Evolutionary conservation across 2,797 vertebrate genomes (phyloP).

Genomic region (Sorex maritimensis): DNA sequence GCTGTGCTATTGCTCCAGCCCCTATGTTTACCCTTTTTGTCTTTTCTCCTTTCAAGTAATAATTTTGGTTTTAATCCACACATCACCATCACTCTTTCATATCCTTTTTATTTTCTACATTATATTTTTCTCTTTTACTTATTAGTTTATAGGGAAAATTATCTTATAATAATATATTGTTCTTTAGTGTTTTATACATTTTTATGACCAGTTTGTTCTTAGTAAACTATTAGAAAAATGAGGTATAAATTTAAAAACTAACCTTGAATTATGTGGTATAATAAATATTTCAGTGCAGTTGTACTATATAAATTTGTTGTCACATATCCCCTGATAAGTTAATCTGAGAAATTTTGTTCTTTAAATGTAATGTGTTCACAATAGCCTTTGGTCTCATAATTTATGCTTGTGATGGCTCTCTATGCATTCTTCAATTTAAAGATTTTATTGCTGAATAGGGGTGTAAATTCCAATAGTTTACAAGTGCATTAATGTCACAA

Average conservation of each 20-base stretch:
- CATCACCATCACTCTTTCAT: not conserved
- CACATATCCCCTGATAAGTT: conserved; percentile 58
- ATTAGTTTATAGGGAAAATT: not conserved
- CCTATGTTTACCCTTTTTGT: not conserved
- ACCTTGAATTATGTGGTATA: conserved; percentile 56
- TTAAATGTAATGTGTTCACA: conserved; percentile 80
- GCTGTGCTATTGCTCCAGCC: not conserved
- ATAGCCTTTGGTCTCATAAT: conserved; percentile 85
- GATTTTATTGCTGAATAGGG: conserved; percentile 82
- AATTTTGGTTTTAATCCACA: not conserved
- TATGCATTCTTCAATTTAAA: conserved; percentile 87
- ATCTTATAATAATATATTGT: not conserved
- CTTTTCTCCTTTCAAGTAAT: not conserved
- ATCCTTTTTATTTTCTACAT: not conserved
- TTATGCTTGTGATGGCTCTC: conserved; percentile 87
- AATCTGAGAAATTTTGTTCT: conserved; percentile 74
- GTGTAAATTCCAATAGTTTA: conserved; percentile 89
- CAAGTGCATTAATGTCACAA: conserved; percentile 90
- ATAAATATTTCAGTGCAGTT: conserved; percentile 16
- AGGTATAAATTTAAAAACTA: conserved; percentile 7
- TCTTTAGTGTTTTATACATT: conserved; percentile 28
- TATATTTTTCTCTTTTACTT: not conserved
- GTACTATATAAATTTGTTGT: conserved; percentile 64
- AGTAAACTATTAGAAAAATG: conserved; percentile 45
- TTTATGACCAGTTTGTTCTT: conserved; percentile 4